Conservation (phyloP, 2,888 invertebrate genomes). For the Uloborus plumipes region DNA sequence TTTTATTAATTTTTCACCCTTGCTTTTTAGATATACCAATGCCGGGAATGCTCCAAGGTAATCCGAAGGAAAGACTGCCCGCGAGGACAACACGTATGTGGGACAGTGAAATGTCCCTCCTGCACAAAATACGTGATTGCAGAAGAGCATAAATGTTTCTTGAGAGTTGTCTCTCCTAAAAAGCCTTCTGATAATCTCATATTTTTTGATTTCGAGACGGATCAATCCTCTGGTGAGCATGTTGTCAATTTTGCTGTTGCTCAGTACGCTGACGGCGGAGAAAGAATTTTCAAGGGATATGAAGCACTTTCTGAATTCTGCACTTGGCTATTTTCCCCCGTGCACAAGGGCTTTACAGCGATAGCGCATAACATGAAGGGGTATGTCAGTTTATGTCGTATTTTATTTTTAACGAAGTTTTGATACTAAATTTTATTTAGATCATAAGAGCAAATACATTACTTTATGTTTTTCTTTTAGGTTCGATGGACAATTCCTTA, state of each 20-base stretch:
- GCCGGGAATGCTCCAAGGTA: no score
- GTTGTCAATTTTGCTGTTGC: slow-evolving; percentile 18
- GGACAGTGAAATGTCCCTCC: background rate
- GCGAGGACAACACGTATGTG: slow-evolving; percentile 9
- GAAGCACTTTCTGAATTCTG: slow-evolving; percentile 4
- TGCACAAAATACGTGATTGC: slow-evolving; percentile 5
- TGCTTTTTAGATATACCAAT: no score
- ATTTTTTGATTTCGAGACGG: slow-evolving; percentile 30
- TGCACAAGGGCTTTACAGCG: slow-evolving; percentile 16
- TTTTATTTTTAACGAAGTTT: background rate
- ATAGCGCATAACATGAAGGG: slow-evolving; percentile 27
- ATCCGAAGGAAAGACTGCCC: no score
- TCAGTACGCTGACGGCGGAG: slow-evolving; percentile 19
- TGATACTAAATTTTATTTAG: background rate
- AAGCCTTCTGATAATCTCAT: background rate
- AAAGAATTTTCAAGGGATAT: slow-evolving; percentile 8
- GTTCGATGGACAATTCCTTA: slow-evolving; percentile 31
- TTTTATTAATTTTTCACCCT: no score
- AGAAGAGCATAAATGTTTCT: background rate
- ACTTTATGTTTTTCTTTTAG: background rate
- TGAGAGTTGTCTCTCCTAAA: background rate
- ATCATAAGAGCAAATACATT: no score
- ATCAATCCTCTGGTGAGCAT: background rate
- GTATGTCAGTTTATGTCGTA: background rate
- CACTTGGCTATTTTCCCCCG: background rate